These are phyloP conservation scores for Clarias gariepinus DNA, from an alignment of 2,113 vertebrate species.

Conservation along the genomic window DNA sequence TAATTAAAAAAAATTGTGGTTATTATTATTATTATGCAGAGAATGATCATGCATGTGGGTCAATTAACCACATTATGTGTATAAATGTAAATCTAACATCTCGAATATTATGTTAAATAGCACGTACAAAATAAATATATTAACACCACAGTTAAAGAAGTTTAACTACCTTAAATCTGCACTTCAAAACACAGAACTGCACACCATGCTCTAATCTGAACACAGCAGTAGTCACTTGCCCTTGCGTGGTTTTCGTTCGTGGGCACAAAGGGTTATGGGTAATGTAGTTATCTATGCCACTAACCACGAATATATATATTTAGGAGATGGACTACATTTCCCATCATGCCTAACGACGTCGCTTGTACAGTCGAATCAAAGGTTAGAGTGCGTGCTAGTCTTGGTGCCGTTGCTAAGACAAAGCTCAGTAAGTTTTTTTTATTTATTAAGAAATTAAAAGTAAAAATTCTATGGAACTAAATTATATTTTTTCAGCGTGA, in stretches of 20 bases:
- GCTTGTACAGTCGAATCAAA: not conserved
- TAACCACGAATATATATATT: accelerated
- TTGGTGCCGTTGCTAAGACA: not conserved
- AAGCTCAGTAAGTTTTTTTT: not conserved
- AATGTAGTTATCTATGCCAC: slow-evolving; percentile 43
- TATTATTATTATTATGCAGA: not conserved
- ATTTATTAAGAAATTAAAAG: not conserved
- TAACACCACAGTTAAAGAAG: not conserved
- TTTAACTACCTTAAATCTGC: not conserved
- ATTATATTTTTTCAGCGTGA: not conserved
- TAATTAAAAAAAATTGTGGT: not conserved
- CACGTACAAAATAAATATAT: not conserved
- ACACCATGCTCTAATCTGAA: not conserved
- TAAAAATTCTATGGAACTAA: not conserved
- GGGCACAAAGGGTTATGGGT: slow-evolving; percentile 43
- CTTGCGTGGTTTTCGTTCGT: slow-evolving; percentile 32
- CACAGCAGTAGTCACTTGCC: slow-evolving; percentile 49
- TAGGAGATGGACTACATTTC: slow-evolving; percentile 52
- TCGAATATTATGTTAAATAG: not conserved
- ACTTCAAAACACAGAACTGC: too few species aligned
- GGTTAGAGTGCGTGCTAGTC: not conserved
- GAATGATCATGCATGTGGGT: not conserved
- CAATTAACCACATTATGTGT: not conserved
- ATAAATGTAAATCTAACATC: not conserved
- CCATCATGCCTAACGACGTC: slow-evolving; percentile 6